A percentile compares a stretch with the other conserved stretches of the same genome.
Conservation (phyloP, 1,140 invertebrate species). For the Bradynema listronoti region DNA sequence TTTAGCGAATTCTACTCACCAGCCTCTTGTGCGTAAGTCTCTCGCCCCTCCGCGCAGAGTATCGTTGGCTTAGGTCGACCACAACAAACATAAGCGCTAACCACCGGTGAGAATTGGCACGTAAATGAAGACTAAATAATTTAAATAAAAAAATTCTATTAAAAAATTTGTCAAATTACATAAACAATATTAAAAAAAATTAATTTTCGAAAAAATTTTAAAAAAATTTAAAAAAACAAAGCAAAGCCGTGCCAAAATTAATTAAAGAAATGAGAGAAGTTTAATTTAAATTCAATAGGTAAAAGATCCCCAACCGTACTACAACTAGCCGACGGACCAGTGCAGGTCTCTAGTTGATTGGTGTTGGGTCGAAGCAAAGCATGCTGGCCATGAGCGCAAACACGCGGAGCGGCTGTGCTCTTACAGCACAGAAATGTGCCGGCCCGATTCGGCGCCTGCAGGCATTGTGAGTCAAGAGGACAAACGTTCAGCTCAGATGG, state of each 20-base stretch:
- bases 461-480: slow-evolving; percentile 34
- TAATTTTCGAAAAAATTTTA: not conserved
- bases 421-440: slow-evolving; percentile 35
- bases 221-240: not conserved
- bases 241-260: not conserved
- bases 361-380: slow-evolving; percentile 29
- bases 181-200: not conserved
- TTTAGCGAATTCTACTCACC: slow-evolving; percentile 16
- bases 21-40: slow-evolving; percentile 40
- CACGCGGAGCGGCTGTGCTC: slow-evolving; percentile 30
- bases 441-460: slow-evolving; percentile 38
- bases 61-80: slow-evolving; percentile 15
- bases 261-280: slow-evolving; percentile 3
- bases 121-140: slow-evolving; percentile 31
- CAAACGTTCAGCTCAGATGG: slow-evolving; percentile 31
- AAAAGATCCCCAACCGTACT: slow-evolving; percentile 16
- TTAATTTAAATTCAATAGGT: not conserved
- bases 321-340: slow-evolving; percentile 31
- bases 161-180: not conserved
- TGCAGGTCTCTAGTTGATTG: slow-evolving; percentile 28
- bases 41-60: slow-evolving; percentile 38
- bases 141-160: slow-evolving; percentile 1
- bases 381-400: slow-evolving; percentile 43
- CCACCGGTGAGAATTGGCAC: slow-evolving; percentile 36
- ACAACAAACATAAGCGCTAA: slow-evolving; percentile 37